Base-by-base conservation (phyloP, 1,140 invertebrate genomes). In the Eupeodes corollae region DNA sequence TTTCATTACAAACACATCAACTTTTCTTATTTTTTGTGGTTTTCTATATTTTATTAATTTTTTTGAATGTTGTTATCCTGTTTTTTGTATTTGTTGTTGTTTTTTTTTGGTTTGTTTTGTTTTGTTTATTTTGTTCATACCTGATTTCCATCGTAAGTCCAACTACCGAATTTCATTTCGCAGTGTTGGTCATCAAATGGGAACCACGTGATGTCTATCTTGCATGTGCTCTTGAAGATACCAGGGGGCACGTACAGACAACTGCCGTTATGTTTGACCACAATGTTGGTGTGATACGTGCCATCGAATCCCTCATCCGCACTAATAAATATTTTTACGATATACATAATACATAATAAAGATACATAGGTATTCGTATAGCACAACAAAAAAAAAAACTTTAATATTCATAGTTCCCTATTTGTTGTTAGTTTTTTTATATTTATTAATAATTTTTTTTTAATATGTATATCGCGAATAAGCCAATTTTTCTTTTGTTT, bases 201-300 rank as follows among this genome's bases (percentile, higher is more conserved):
- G 77, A 96, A 97, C 90, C 91, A 95, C 65, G 88, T 93, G 78
- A 97, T 97, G 81, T 98, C 91, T 75, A 98, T 98, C 78, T 91
- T 88, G 81, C 94, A 98, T 75, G 91, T 95, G 80, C 90, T 95
- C 79, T 93, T 94, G 82, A 97, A 96, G 75, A 98, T 98, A 75
- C 88, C 64, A 67, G 94, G 94, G 63, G 94, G 93, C 70, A 98
- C 86, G 81, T 94, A 96, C 72, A 88, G 81, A 77, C 91, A 92
- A 77, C 83, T 88, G 72, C 93, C 94, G 78, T 91, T 91, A 80
- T 88, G 81, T 74, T 82, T 82, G 72, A 96, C 89, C 71, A 97
- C 88, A 75, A 97, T 89, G 78, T 97, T 97, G 66, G 91, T 94
- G 74, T 89, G 91, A 79, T 85, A 97, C 58, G 91, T 95, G 70